Base-by-base conservation (phyloP, 2,888 invertebrate species). In the Gymnoscelis rufifasciata region DNA sequence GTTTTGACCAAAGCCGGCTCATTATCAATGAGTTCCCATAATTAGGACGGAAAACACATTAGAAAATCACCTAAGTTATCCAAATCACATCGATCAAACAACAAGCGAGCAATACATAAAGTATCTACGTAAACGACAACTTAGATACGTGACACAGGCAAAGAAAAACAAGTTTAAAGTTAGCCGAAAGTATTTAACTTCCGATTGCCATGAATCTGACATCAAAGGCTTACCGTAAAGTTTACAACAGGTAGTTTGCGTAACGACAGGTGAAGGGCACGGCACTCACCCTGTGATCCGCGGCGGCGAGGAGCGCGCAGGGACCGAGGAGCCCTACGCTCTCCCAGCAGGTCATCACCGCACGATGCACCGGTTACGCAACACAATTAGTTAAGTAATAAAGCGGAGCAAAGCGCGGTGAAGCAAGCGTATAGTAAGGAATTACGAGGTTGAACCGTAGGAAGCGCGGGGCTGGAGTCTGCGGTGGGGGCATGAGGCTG, bases 401-500 rank as follows among this genome's bases (percentile, higher is more conserved):
- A 84, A 84, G 83, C 83, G 64, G 60, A 75, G 79, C 42, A 50
- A 45, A 81, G 77, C 81, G 63, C 57, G 66, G 65, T 65, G 82
- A 80, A 82, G 84, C 79, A 77, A 83, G 84, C 83, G 78, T 76
- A 78, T n/a, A 35, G 19, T 10, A 10, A 35, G 19, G 19, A n/a
- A 15, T 88, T 87, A 88, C 88, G 69, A 88, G 87, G 65, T 81
- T 86, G 83, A 88, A 88, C 68, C 86, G 84, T 66, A 88, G 84
- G 69, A 78, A 81, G 68, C 87, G 80, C 70, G 86, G 83, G 78
- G 82, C 82, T 80, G 58, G 48, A 45, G 52, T 48, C 54, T 58
- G 52, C 61, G 76, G 79, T 69, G 69, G 79, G 69, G 75, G 81
- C 81, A 80, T 82, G 73, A 78, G 82, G 76, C 62, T 77, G 75